Conservation (phyloP, 2,888 invertebrate genomes). For the Lithophane socia region DNA sequence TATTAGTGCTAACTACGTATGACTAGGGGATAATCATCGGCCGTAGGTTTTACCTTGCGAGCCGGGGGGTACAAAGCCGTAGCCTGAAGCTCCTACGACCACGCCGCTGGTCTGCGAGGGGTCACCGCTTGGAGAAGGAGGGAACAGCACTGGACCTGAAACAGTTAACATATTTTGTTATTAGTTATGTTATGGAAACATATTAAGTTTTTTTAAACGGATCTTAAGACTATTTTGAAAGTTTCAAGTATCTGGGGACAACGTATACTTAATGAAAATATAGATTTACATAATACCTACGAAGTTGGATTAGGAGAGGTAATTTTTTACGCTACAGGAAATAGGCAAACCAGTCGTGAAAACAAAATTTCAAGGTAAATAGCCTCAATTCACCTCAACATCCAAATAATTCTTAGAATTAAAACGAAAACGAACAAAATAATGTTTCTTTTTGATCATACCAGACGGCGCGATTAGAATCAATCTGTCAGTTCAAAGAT, state of each 20-base stretch:
- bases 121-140: conserved; percentile 92
- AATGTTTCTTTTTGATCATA: conserved; percentile 43
- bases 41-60: conserved; percentile 91
- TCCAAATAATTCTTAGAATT: conserved; percentile 25
- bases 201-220: not conserved
- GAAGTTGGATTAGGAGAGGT: not conserved
- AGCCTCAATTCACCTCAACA: conserved; percentile 30
- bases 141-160: conserved; percentile 95
- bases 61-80: conserved; percentile 95
- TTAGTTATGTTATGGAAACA: conserved; percentile 5
- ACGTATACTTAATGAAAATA: not conserved
- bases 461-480: conserved; percentile 60
- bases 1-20: conserved; percentile 83
- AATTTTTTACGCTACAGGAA: not conserved
- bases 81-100: conserved; percentile 95
- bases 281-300: not conserved
- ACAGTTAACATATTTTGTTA: conserved; percentile 61
- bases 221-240: not conserved
- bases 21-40: conserved; percentile 80
- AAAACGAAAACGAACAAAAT: conserved; percentile 48
- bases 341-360: not conserved
- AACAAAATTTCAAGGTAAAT: not conserved
- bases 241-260: not conserved
- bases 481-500: conserved; percentile 61
- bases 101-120: conserved; percentile 95